These are phyloP conservation scores for Borostomias antarcticus DNA, from an alignment of 2,797 vertebrate species.

Conservation along the genomic window DNA sequence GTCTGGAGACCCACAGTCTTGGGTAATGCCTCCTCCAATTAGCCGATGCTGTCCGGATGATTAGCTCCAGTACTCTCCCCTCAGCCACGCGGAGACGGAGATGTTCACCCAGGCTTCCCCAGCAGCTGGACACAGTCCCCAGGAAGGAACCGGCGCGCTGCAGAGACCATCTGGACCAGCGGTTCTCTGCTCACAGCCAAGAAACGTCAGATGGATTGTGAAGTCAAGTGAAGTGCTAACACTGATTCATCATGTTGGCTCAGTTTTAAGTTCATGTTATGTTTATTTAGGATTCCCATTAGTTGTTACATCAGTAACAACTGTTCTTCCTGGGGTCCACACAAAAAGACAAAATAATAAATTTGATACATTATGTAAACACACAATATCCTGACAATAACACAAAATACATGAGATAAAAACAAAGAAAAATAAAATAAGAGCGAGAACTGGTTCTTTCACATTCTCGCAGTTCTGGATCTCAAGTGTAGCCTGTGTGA, in stretches of 20 bases:
- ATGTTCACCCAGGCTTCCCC: slow-evolving; percentile 5
- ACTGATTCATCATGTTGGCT: slow-evolving; percentile 35
- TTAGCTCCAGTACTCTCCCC: slow-evolving; percentile 13
- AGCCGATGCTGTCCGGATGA: slow-evolving; percentile 19
- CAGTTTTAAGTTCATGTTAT: too few relatives aligned
- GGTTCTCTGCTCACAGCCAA: slow-evolving; percentile 13
- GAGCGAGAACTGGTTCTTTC: too few relatives aligned
- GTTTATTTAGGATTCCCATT: too few relatives aligned
- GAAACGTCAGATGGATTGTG: slow-evolving; percentile 19
- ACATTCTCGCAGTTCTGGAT: too few relatives aligned
- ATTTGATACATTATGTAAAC: too few relatives aligned
- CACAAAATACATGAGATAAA: too few relatives aligned
- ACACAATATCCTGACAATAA: too few relatives aligned
- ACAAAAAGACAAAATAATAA: too few relatives aligned
- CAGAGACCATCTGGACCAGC: not conserved
- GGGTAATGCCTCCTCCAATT: slow-evolving; percentile 27
- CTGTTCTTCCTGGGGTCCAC: too few relatives aligned
- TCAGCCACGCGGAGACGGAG: slow-evolving; percentile 7
- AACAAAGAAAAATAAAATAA: too few relatives aligned
- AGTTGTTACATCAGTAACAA: too few relatives aligned
- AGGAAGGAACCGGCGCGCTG: slow-evolving; percentile 20
- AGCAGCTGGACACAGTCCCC: slow-evolving; percentile 20
- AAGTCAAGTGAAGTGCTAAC: slow-evolving; percentile 13
- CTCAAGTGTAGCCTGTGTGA: too few relatives aligned
- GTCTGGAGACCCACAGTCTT: not conserved